Percentiles rank a stretch among this genome's conserved stretches.
These are phyloP conservation scores for Talpa occidentalis DNA, from an alignment of 2,113 vertebrate species.

Conservation along the genomic window DNA sequence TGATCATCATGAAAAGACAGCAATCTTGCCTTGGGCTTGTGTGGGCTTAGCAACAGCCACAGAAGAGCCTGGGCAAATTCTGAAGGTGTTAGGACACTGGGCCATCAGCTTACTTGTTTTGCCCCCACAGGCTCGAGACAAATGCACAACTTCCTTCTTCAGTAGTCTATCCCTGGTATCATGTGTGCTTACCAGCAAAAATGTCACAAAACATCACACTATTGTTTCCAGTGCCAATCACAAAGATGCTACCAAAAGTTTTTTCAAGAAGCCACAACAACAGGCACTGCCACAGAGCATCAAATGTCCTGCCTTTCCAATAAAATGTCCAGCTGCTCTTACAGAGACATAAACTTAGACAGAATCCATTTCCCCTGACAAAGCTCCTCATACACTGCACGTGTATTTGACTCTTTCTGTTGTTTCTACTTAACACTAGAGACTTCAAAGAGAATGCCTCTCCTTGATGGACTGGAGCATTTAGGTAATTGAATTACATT, in stretches of 20 bases:
- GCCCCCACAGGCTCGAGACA: background rate
- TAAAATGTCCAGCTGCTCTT: background rate
- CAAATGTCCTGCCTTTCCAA: background rate
- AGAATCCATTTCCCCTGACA: background rate
- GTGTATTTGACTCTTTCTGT: background rate
- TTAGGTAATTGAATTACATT: constrained; percentile 53
- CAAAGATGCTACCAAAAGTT: constrained; percentile 14
- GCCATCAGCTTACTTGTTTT: background rate
- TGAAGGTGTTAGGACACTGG: background rate
- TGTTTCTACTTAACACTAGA: constrained; percentile 61
- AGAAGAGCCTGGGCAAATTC: background rate
- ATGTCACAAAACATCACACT: background rate
- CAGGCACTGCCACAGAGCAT: background rate
- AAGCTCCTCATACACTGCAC: constrained; percentile 37
- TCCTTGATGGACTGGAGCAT: constrained; percentile 55
- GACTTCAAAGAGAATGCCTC: constrained; percentile 37
- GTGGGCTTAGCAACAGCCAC: constrained; percentile 2
- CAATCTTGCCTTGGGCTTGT: constrained; percentile 1
- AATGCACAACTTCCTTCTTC: background rate
- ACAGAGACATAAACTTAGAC: background rate
- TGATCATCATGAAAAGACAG: background rate
- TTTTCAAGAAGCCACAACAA: constrained; percentile 29
- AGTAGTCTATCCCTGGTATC: background rate
- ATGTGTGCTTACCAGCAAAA: constrained; percentile 31
- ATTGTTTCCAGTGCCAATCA: background rate